phyloP scores from a whole-genome alignment of 2,113 vertebrate genomes.

The Pogonocichla stellata region DNA sequence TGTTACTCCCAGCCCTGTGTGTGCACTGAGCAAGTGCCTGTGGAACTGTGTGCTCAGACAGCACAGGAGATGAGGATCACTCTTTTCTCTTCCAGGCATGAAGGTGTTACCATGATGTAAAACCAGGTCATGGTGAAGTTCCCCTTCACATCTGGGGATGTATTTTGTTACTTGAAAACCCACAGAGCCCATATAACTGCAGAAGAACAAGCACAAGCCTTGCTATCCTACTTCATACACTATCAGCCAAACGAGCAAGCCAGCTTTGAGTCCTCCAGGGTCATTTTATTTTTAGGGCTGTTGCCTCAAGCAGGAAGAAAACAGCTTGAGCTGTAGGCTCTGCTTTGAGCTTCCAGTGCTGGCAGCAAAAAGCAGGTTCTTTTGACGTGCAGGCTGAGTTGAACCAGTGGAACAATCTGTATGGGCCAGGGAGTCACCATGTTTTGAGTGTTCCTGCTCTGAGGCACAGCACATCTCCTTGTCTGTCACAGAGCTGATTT shows the following conservation, averaged over 20 bases:
- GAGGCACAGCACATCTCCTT: neutral
- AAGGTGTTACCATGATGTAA: neutral
- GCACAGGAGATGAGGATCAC: neutral
- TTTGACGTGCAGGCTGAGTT: neutral
- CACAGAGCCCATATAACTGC: neutral
- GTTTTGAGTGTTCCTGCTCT: neutral
- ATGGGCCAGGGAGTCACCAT: neutral
- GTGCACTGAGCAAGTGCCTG: neutral
- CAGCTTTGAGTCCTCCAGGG: slow-evolving; percentile 31
- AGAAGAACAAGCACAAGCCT: neutral
- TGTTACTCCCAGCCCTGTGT: neutral
- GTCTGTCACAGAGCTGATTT: neutral
- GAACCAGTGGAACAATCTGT: slow-evolving; percentile 19
- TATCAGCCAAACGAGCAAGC: slow-evolving; percentile 19
- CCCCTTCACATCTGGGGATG: neutral
- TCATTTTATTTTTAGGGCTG: slow-evolving; percentile 57
- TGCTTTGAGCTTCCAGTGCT: slow-evolving; percentile 22
- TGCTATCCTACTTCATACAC: neutral
- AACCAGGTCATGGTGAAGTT: neutral
- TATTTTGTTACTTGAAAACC: neutral
- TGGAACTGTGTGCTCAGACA: neutral
- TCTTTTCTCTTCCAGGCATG: neutral
- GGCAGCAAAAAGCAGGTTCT: neutral
- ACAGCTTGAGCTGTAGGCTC: slow-evolving; percentile 45
- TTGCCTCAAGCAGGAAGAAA: slow-evolving; percentile 50